phyloP scores from a whole-genome alignment of 2,888 invertebrate species.

The Blera fallax region DNA sequence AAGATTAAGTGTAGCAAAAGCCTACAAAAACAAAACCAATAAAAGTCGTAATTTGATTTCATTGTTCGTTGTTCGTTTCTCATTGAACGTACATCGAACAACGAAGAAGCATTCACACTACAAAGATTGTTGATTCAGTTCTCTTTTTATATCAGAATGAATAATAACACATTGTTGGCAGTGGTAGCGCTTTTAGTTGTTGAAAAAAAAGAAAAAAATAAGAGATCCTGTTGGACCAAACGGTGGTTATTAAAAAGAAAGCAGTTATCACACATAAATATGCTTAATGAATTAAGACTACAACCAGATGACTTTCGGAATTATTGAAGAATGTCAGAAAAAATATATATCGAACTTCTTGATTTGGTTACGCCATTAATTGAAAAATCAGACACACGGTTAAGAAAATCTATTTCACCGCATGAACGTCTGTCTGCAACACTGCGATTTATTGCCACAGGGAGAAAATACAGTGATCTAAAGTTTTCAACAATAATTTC shows the following conservation, averaged over 20 bases:
- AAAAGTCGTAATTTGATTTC: too few relatives aligned
- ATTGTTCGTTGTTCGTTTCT: neutral
- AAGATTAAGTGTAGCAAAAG: too few relatives aligned
- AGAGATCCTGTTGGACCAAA: neutral
- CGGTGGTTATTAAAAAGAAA: neutral
- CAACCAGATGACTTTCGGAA: neutral
- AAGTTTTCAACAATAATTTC: too few relatives aligned
- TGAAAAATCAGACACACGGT: neutral
- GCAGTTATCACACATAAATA: neutral
- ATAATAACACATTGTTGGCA: neutral
- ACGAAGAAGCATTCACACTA: neutral
- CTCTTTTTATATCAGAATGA: neutral
- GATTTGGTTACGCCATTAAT: neutral
- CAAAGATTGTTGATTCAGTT: neutral
- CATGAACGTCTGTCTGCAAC: neutral
- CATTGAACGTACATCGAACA: neutral
- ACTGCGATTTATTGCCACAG: too few relatives aligned
- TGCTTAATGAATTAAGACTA: too few relatives aligned
- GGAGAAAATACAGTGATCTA: too few relatives aligned
- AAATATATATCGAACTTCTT: neutral
- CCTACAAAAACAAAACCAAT: too few relatives aligned
- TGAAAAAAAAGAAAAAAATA: neutral
- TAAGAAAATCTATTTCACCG: slow-evolving; percentile 1
- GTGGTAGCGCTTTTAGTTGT: neutral
- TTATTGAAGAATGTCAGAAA: neutral